Base-by-base conservation (phyloP, 2,113 vertebrate species). In the Aegotheles bennettii region DNA sequence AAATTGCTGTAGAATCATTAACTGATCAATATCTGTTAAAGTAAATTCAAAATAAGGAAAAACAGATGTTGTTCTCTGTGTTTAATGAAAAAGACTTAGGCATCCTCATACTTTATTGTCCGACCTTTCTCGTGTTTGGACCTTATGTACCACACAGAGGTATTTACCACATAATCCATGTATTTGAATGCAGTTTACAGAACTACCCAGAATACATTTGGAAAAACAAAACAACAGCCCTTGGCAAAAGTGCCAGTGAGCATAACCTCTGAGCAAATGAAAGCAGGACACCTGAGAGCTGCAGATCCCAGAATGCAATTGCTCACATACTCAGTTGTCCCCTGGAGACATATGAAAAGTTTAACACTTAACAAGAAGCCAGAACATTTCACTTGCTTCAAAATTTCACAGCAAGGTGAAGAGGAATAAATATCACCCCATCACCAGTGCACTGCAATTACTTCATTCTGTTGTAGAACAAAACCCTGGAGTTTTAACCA, bases 61-160 rank as follows among this genome's bases (percentile, higher is more conserved):
- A 96, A 38, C 96, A 97, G 95, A 96, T 94, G 85, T 92, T 94
- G 80, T 86, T 96, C 95, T 93, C 76, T 33, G 38, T 61, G 16
- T 85, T 85, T 93, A 93, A 96, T 95, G 91, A 96, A 90, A 96
- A 94, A 74, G 73, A 54, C 33, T 95, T 95, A 95, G 89, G 92
- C 79, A 85, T 89, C 69, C 54, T 90, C 92, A 78, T 75, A 73
- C 16, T 0, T 0, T 48, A 53, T 77, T 86, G 25, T 93, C 60
- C 91, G 87, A 91, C 93, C 92, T 80, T 36, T 67, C 81, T 75
- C 10, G 6, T 16, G 40, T 88, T 64, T 84, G 23, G 57, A 93
- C 64, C 5, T 76, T 43, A 35, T 47, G 43, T 70, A 89, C 54
- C 40, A 90, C 80, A 84, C 74, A 50, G 54, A 61, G 7, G 7